Percentiles rank a stretch among this genome's conserved stretches.
Evolutionary conservation across 1,140 invertebrate genomes (phyloP).

Genomic region (Chymomyza costata): DNA sequence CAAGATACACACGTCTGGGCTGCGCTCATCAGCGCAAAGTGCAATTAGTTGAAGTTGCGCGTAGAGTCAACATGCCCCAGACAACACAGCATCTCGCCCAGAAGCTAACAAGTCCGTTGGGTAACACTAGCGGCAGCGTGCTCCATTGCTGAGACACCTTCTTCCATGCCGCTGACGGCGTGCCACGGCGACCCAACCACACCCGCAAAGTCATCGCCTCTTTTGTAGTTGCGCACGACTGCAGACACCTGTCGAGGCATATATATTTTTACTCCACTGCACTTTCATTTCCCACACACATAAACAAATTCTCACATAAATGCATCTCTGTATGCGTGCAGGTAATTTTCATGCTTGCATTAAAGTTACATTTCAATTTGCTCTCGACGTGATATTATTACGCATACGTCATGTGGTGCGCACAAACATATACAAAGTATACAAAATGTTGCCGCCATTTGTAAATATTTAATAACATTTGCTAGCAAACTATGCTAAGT

Average conservation of each 20-base stretch:
- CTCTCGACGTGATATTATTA: slow-evolving; percentile 30
- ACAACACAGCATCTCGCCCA: slow-evolving; percentile 36
- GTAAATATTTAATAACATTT: slow-evolving; percentile 59
- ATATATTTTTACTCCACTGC: neutral
- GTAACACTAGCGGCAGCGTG: too few relatives aligned
- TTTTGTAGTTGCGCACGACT: slow-evolving; percentile 26
- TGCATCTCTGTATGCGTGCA: slow-evolving; percentile 41
- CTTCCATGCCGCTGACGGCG: too few relatives aligned
- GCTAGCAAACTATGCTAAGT: slow-evolving; percentile 51
- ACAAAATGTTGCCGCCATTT: slow-evolving; percentile 37
- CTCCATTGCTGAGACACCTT: too few relatives aligned
- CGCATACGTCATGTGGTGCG: slow-evolving; percentile 32
- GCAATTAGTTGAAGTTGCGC: slow-evolving; percentile 68
- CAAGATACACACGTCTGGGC: slow-evolving; percentile 55
- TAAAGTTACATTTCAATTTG: slow-evolving; percentile 65
- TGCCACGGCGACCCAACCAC: too few relatives aligned
- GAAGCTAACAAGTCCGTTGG: slow-evolving; percentile 68
- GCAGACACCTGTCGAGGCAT: slow-evolving; percentile 45
- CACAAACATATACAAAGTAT: too few relatives aligned
- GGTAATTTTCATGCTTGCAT: slow-evolving; percentile 57
- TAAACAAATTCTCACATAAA: slow-evolving; percentile 28
- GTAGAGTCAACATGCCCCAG: slow-evolving; percentile 54
- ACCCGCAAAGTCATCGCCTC: neutral
- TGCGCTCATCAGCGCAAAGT: slow-evolving; percentile 72
- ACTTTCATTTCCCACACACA: neutral